Conservation (phyloP, 2,113 vertebrate genomes). For the Leucoraja erinaceus region DNA sequence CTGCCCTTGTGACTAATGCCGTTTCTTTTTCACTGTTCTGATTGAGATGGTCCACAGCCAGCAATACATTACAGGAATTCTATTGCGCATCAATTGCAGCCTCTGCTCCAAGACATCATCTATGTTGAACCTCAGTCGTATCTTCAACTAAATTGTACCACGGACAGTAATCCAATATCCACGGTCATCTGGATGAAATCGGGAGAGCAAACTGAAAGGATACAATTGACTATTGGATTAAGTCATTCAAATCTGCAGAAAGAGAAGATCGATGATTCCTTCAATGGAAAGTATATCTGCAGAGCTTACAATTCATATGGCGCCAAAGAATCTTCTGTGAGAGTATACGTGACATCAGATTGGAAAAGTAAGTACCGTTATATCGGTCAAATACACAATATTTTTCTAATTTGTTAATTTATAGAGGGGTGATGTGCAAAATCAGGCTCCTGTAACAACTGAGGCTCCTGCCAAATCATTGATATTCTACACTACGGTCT, state of each 20-base stretch:
- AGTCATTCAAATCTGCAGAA: too few species aligned
- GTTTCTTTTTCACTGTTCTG: not conserved
- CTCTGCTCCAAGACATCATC: not conserved
- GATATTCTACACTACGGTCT: too few species aligned
- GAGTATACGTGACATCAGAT: not conserved
- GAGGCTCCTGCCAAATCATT: too few species aligned
- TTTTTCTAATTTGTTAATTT: not conserved
- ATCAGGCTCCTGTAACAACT: too few species aligned
- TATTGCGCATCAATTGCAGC: not conserved
- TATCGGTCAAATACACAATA: not conserved
- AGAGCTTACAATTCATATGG: not conserved
- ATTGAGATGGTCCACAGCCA: not conserved
- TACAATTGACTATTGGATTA: not conserved
- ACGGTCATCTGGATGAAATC: not conserved
- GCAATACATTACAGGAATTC: not conserved
- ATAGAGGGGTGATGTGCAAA: too few species aligned
- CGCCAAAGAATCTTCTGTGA: not conserved
- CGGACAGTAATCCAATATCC: not conserved
- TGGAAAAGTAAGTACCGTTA: not conserved
- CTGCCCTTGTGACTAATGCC: not conserved
- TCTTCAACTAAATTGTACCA: conserved; percentile 17
- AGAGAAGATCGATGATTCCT: not conserved
- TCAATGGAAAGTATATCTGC: not conserved
- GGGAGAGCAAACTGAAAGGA: not conserved
- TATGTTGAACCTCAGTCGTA: not conserved